These are phyloP conservation scores for Drosophila rhopaloa DNA, from an alignment of 1,140 invertebrate genomes.

Conservation along the genomic window DNA sequence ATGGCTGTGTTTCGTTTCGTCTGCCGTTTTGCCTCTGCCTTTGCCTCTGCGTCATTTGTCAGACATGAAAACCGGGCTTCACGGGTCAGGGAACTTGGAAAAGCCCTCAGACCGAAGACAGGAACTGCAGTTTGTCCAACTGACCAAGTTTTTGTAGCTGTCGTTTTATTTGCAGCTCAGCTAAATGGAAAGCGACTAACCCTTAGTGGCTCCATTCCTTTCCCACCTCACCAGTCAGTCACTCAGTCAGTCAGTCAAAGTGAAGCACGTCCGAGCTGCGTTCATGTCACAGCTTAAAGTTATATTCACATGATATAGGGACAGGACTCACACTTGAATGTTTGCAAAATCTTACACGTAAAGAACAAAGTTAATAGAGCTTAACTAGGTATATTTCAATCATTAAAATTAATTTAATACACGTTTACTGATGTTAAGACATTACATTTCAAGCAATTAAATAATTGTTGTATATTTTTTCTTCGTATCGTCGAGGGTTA, in stretches of 20 bases:
- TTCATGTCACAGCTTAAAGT: slow-evolving; percentile 77
- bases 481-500: no score
- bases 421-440: no score
- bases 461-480: no score
- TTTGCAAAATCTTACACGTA: slow-evolving; percentile 1
- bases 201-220: slow-evolving; percentile 28
- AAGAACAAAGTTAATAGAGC: no score
- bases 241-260: slow-evolving; percentile 63
- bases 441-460: no score
- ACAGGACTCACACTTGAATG: slow-evolving; percentile 4
- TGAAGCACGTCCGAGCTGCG: slow-evolving; percentile 69
- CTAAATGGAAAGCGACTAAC: slow-evolving; percentile 30
- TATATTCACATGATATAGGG: slow-evolving; percentile 69
- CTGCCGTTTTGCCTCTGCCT: slow-evolving; percentile 40
- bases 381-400: no score
- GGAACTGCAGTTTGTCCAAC: slow-evolving; percentile 73
- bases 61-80: slow-evolving; percentile 10
- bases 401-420: no score
- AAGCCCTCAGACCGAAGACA: slow-evolving; percentile 11
- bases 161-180: slow-evolving; percentile 67
- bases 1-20: slow-evolving; percentile 63
- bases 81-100: background rate
- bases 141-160: slow-evolving; percentile 56
- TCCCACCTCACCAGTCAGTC: background rate
- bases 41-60: slow-evolving; percentile 65